Conservation (phyloP, 2,888 invertebrate genomes). For the Reticulitermes lucifugus region DNA sequence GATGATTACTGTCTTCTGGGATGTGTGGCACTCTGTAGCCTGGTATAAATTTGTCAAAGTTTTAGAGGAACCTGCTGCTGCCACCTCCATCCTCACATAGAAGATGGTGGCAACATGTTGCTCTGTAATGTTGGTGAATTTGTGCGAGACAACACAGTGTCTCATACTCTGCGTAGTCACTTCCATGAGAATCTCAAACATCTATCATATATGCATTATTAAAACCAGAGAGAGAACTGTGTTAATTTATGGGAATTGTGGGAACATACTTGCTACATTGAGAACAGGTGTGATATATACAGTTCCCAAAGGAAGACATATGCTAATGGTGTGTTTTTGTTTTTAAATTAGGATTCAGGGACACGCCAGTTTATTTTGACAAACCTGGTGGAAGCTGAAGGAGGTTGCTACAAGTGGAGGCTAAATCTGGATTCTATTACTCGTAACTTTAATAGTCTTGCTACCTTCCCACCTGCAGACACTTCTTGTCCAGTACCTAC, state of each 20-base stretch:
- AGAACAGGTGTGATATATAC: background rate
- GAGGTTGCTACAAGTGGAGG: conserved; percentile 79
- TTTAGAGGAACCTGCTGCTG: too few relatives aligned
- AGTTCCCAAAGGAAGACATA: background rate
- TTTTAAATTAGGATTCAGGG: conserved; percentile 38
- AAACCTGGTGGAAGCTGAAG: conserved; percentile 79
- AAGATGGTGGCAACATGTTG: too few relatives aligned
- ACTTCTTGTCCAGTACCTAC: conserved; percentile 71
- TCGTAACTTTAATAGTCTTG: conserved; percentile 74
- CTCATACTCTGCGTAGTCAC: too few relatives aligned
- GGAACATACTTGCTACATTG: background rate
- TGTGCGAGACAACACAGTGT: too few relatives aligned
- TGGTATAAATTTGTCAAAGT: too few relatives aligned
- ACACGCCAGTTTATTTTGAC: conserved; percentile 82
- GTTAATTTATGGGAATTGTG: too few relatives aligned
- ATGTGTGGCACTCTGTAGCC: too few relatives aligned
- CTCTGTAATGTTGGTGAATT: too few relatives aligned
- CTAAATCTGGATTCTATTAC: conserved; percentile 82
- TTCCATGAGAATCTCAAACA: too few relatives aligned
- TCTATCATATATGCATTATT: too few relatives aligned
- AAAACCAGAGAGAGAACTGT: too few relatives aligned
- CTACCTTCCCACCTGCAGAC: conserved; percentile 70
- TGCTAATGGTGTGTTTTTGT: background rate
- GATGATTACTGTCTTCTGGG: too few relatives aligned
- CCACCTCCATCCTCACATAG: background rate